Evolutionary conservation across 2,797 vertebrate genomes (phyloP).

Genomic region (Chaetodon trifasciatus): DNA sequence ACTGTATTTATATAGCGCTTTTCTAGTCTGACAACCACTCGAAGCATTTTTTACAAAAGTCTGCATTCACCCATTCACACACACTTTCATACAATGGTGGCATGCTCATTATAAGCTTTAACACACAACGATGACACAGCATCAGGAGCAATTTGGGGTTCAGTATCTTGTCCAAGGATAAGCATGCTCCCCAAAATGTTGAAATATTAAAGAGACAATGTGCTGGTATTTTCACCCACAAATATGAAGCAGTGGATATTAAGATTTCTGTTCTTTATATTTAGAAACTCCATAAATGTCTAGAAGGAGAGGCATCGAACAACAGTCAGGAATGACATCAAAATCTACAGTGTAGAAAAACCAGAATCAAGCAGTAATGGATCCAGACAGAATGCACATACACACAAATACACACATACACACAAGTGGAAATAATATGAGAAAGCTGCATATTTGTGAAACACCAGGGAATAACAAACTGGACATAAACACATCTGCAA

Average conservation of each 20-base stretch:
- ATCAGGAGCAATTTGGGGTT: not conserved
- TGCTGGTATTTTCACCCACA: not conserved
- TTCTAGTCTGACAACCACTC: too few species aligned
- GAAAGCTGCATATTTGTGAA: slow-evolving; percentile 54
- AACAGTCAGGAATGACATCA: not conserved
- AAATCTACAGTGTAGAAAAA: not conserved
- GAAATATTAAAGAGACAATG: not conserved
- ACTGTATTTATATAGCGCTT: too few species aligned
- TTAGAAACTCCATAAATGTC: slow-evolving; percentile 8
- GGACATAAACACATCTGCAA: slow-evolving; percentile 28
- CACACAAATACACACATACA: not conserved
- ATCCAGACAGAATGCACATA: not conserved
- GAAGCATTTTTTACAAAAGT: too few species aligned
- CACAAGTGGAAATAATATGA: slow-evolving; percentile 8
- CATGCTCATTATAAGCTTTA: too few species aligned
- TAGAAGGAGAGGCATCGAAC: not conserved
- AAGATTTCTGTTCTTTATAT: not conserved
- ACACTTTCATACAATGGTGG: too few species aligned
- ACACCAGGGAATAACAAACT: slow-evolving; percentile 40
- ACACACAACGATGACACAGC: not conserved
- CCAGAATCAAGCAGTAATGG: not conserved
- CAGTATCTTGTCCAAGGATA: too few species aligned
- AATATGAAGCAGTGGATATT: not conserved
- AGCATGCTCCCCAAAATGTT: not conserved
- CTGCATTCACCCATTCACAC: too few species aligned